These are phyloP conservation scores for Esox lucius DNA, from an alignment of 2,797 vertebrate genomes.

Conservation along the genomic window DNA sequence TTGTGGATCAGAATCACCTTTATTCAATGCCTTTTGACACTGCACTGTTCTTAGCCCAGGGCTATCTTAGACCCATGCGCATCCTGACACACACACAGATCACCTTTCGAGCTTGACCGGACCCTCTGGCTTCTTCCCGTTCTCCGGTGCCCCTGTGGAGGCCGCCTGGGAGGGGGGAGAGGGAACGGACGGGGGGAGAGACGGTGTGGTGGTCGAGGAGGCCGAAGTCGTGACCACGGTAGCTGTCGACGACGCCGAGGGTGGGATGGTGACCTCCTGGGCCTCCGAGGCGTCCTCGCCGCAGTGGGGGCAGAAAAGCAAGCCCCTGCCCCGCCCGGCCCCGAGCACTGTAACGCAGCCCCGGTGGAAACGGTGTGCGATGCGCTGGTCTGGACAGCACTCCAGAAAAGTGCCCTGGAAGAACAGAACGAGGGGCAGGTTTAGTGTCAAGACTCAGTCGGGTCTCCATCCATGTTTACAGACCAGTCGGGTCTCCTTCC, in stretches of 20 bases:
- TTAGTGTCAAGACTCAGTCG: background rate
- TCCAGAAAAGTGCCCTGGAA: conserved; percentile 89
- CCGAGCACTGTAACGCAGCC: conserved; percentile 88
- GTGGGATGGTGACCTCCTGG: conserved; percentile 86
- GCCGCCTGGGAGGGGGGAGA: conserved; percentile 63
- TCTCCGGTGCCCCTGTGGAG: conserved; percentile 61
- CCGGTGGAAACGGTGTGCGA: conserved; percentile 91
- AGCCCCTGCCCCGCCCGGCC: conserved; percentile 63
- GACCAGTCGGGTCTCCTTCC: no score
- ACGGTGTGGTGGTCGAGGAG: conserved; percentile 75
- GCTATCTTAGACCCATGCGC: background rate
- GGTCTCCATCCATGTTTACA: no score
- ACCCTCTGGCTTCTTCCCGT: conserved; percentile 72
- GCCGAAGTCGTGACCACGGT: conserved; percentile 75
- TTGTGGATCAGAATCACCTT: no score
- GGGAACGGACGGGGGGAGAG: conserved; percentile 66
- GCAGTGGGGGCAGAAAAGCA: conserved; percentile 94
- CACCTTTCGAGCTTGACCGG: conserved; percentile 68
- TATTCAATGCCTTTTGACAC: no score
- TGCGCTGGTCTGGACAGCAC: conserved; percentile 89
- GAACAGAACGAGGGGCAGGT: background rate
- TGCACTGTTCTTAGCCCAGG: no score
- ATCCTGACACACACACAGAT: background rate
- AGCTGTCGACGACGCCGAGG: conserved; percentile 62
- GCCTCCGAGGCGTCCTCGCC: conserved; percentile 92